Evolutionary conservation across 1,140 invertebrate genomes (phyloP).

Genomic region (Drosophila pectinifera): DNA sequence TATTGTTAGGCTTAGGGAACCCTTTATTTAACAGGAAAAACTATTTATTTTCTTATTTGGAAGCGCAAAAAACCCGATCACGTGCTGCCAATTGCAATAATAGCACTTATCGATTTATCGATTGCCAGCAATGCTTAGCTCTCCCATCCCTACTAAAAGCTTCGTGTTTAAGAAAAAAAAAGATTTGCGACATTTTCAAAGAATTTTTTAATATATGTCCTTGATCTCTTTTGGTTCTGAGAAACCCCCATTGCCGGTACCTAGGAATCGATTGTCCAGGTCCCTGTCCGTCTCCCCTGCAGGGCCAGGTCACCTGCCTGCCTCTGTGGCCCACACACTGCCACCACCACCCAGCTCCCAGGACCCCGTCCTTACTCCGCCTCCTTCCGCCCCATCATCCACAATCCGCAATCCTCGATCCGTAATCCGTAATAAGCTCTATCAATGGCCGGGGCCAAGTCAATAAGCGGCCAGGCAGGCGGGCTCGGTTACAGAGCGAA

Average conservation of each 20-base stretch:
- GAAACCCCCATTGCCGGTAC: constrained; percentile 99
- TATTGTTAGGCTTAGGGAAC: too few species aligned
- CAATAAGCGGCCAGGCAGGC: constrained; percentile 48
- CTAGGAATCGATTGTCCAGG: constrained; percentile 99
- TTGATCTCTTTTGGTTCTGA: constrained; percentile 93
- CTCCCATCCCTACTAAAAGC: constrained; percentile 45
- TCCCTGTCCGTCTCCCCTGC: constrained; percentile 95
- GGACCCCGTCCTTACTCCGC: not conserved
- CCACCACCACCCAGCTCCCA: too few species aligned
- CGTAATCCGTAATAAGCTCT: constrained; percentile 53
- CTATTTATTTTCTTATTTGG: not conserved
- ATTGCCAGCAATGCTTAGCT: not conserved
- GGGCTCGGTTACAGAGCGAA: constrained; percentile 17
- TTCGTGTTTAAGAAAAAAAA: constrained; percentile 34
- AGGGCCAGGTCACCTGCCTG: constrained; percentile 97
- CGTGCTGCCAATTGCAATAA: too few species aligned
- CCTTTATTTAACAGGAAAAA: too few species aligned
- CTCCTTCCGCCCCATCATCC: not conserved
- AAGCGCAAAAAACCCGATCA: too few species aligned
- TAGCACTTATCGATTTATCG: not conserved
- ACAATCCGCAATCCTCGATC: constrained; percentile 13
- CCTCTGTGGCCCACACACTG: constrained; percentile 95
- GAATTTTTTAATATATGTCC: too few species aligned
- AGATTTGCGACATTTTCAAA: constrained; percentile 5
- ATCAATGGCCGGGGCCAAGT: constrained; percentile 65